Conservation (phyloP, 2,888 invertebrate genomes). For the Deroplatys truncata region DNA sequence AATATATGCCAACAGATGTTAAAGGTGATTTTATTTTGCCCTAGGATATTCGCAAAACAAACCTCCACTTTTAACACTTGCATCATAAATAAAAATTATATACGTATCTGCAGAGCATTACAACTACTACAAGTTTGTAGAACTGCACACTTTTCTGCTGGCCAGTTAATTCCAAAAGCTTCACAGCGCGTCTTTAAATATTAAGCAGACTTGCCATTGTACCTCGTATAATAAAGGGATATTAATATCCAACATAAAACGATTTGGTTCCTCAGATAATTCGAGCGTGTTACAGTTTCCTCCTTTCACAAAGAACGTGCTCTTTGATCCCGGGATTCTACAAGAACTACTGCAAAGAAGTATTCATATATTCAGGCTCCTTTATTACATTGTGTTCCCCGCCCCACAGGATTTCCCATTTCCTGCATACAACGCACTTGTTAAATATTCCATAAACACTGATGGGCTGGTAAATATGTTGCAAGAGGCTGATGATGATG, state of each 20-base stretch:
- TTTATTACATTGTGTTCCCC: neutral
- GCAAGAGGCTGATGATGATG: no score
- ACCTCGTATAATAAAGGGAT: neutral
- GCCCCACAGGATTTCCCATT: neutral
- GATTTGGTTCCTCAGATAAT: neutral
- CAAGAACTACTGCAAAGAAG: neutral
- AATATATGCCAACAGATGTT: no score
- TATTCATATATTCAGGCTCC: neutral
- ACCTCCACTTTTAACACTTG: no score
- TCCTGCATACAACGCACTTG: no score
- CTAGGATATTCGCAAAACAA: no score
- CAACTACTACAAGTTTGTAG: no score
- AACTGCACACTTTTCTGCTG: neutral
- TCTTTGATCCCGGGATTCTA: neutral
- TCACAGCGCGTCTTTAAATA: neutral
- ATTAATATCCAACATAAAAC: neutral
- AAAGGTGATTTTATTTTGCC: no score
- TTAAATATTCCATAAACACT: no score
- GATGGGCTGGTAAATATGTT: no score
- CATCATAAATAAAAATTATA: no score
- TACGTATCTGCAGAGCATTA: no score
- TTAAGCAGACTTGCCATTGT: neutral
- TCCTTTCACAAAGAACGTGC: neutral
- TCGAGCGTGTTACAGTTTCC: neutral
- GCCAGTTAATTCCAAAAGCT: neutral